These are phyloP conservation scores for Eupithecia subfuscata DNA, from an alignment of 2,888 invertebrate genomes.

Conservation along the genomic window DNA sequence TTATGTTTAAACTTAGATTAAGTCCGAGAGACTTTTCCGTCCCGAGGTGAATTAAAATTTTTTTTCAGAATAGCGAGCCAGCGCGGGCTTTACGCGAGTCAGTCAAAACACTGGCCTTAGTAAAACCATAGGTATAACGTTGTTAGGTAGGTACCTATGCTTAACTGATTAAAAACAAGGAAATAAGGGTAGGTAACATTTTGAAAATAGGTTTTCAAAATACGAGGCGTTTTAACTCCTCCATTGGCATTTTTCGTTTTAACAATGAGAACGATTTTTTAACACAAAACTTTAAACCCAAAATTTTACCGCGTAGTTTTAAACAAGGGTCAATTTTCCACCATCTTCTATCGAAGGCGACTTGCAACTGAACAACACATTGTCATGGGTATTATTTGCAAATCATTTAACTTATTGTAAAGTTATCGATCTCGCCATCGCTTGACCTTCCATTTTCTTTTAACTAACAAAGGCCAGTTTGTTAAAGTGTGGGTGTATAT, in stretches of 20 bases:
- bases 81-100: too few species aligned
- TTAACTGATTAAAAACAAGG: too few species aligned
- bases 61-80: too few species aligned
- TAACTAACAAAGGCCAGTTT: constrained; percentile 44
- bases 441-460: constrained; percentile 40
- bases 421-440: constrained; percentile 38
- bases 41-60: too few species aligned
- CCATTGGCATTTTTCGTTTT: neutral
- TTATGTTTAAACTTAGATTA: too few species aligned
- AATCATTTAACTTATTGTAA: constrained; percentile 33
- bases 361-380: constrained; percentile 22
- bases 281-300: neutral
- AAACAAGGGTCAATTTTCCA: neutral
- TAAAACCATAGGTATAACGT: too few species aligned
- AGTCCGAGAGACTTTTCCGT: too few species aligned
- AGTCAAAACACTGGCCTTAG: too few species aligned
- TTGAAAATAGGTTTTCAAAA: neutral
- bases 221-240: neutral
- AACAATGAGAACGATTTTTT: neutral
- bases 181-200: too few species aligned
- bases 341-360: constrained; percentile 12
- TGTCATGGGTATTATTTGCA: constrained; percentile 21
- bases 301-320: neutral
- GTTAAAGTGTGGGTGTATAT: constrained; percentile 46
- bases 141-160: too few species aligned